Base-by-base conservation (phyloP, 1,140 invertebrate species). In the Marisa cornuarietis region DNA sequence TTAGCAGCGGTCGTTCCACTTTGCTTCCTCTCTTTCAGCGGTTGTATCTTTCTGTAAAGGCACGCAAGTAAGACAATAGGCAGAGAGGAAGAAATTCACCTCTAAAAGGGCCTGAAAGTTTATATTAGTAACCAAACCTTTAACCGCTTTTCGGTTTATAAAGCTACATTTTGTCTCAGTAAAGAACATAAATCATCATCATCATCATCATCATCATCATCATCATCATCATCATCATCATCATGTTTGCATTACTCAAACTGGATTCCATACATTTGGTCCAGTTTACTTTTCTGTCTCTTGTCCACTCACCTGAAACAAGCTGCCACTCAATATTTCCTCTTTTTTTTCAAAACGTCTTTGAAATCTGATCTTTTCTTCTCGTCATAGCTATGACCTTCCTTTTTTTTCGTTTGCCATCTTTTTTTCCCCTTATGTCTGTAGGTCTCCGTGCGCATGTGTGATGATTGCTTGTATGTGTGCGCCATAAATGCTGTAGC, bases 161-260 rank as follows among this genome's bases (percentile, higher is more conserved):
- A 63, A 63, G 4, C n/a, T 63, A 20, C 7, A 63, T 18, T 18
- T 20, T 3, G 62, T 63, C n/a, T 63, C 62, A 63, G 42, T 26
- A 16, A 69, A 69, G 2, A 26, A 0, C 14, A 26, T 3, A n/a
- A n/a, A 69, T 69, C n/a, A 69, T 69, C 14, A 69, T 20, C 14
- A 69, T 69, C 14, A 69, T 69, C n/a, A 69, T 69, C 14, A 69
- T 69, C n/a, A n/a, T 20, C n/a, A 69, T 69, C n/a, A 69, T 69
- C 14, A 69, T 20, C 14, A 69, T 69, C 14, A 69, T 69, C n/a
- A 69, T 69, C 14, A 69, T 69, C n/a, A n/a, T 20, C n/a, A 69
- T 69, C 3, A 69, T 69, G n/a, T 26, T 8, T 24, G 42, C 6
- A 42, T 42, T 42, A 42, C 31, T 42, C 31, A 1, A 42, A 0